Percentiles rank a stretch among this genome's conserved stretches.
Evolutionary conservation across 2,888 invertebrate genomes (phyloP).

Genomic region (Pteria penguin): DNA sequence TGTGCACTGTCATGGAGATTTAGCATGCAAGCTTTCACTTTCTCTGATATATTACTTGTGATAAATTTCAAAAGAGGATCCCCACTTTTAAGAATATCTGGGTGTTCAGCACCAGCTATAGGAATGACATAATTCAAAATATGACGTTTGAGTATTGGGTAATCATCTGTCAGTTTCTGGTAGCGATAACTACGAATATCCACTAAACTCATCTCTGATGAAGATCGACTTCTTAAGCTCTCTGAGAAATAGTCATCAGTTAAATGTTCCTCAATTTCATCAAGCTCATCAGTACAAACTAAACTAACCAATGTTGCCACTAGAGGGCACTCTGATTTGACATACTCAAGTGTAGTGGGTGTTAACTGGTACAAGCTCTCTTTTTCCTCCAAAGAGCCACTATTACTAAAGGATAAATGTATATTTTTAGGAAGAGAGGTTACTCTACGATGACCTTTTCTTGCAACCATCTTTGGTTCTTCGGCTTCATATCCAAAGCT

Average conservation of each 20-base stretch:
- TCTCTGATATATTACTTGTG: conserved; percentile 67
- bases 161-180: conserved; percentile 70
- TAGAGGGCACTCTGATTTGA: conserved; percentile 70
- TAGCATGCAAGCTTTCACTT: conserved; percentile 71
- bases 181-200: conserved; percentile 76
- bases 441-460: conserved; percentile 39
- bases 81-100: conserved; percentile 64
- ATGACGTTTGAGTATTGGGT: conserved; percentile 71
- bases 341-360: conserved; percentile 73
- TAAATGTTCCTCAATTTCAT: conserved; percentile 67
- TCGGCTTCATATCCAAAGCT: conserved; percentile 54
- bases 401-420: conserved; percentile 16
- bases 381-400: conserved; percentile 9
- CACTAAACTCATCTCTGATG: conserved; percentile 71
- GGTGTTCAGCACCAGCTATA: conserved; percentile 70
- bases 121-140: conserved; percentile 71
- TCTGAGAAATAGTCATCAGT: conserved; percentile 65
- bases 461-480: not conserved
- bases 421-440: conserved; percentile 45
- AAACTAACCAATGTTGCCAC: conserved; percentile 76
- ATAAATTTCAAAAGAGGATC: conserved; percentile 74
- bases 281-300: conserved; percentile 73
- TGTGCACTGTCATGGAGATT: conserved; percentile 67
- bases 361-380: conserved; percentile 63
- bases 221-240: conserved; percentile 48